Percentiles rank a stretch among this genome's conserved stretches.
These are phyloP conservation scores for Budorcas taxicolor DNA, from an alignment of 2,113 vertebrate species.

Conservation along the genomic window DNA sequence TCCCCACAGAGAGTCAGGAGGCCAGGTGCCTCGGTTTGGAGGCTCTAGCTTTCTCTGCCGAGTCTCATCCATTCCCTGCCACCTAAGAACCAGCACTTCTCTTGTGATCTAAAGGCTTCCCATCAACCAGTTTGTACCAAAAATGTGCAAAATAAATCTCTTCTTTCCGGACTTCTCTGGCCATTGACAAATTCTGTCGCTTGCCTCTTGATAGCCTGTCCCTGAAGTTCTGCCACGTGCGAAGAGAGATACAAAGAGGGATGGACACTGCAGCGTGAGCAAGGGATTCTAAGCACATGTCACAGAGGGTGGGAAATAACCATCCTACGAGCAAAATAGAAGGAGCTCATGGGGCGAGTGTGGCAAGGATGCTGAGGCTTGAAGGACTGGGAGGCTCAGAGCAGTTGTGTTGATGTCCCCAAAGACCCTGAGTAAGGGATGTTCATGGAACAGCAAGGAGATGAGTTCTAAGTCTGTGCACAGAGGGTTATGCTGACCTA, in stretches of 20 bases:
- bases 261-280: rapidly evolving
- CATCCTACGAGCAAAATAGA: background rate
- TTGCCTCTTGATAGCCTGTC: background rate
- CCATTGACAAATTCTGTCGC: background rate
- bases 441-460: rapidly evolving
- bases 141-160: background rate
- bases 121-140: background rate
- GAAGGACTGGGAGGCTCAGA: rapidly evolving
- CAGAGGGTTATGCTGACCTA: background rate
- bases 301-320: background rate
- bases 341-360: rapidly evolving
- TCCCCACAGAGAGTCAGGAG: background rate
- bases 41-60: background rate
- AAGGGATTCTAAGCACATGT: background rate
- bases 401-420: rapidly evolving
- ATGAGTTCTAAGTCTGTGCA: background rate
- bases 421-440: rapidly evolving
- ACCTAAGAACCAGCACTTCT: background rate
- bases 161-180: background rate
- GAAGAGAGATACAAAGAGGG: too few relatives aligned
- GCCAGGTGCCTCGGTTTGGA: rapidly evolving
- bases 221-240: background rate
- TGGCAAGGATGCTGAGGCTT: rapidly evolving
- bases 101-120: background rate
- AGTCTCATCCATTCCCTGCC: background rate